Evolutionary conservation across 2,113 vertebrate species (phyloP), one percentile per base, ranked within the genome.

Genomic region (Capreolus pygargus): DNA sequence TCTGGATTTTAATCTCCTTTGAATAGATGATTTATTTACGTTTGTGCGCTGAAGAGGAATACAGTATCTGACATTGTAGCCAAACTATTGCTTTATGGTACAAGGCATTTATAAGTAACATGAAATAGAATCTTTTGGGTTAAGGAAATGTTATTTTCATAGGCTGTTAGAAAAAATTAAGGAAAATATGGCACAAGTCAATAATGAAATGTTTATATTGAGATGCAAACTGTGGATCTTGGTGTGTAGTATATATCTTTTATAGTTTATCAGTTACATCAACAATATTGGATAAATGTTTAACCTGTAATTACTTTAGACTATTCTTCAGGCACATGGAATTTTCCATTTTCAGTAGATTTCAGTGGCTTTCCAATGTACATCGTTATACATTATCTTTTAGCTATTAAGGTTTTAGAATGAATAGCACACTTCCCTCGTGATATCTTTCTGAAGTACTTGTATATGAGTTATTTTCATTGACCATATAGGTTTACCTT

Each of bases 21-120:
- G 0, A 47, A 85, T 82, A 92, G 47, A 76, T 57, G 36, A 54
- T 28, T 79, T 88, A 47, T 88, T 79, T 78, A 55, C n/a, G 8
- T 52, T 74, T 95, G 50, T 36, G 43, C 89, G 33, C 19, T 47
- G 5, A 74, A 5, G 47, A 90, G 60, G 55, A 93, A 82, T 52
- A 67, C 36, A 52, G 1, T n/a, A 47, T 54, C 14, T 86, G 54
- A 21, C 7, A 33, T 39, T 81, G 5, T 47, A 92, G 52, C 23
- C 12, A 84, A 45, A 28, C 17, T 9, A 23, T 70, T 61, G 33
- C 25, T 94, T 86, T 82, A 60, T 82, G 82, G 8, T 61, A 25
- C 19, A 61, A 30, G 57, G 45, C 84, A 70, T 70, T 96, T 70
- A 70, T 94, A 19, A 97, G 84, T 96, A 81, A 97, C 95, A 89